Percentiles rank a stretch among this genome's conserved stretches.
Conservation (phyloP, 2,113 vertebrate genomes). For the Phocoena phocoena region DNA sequence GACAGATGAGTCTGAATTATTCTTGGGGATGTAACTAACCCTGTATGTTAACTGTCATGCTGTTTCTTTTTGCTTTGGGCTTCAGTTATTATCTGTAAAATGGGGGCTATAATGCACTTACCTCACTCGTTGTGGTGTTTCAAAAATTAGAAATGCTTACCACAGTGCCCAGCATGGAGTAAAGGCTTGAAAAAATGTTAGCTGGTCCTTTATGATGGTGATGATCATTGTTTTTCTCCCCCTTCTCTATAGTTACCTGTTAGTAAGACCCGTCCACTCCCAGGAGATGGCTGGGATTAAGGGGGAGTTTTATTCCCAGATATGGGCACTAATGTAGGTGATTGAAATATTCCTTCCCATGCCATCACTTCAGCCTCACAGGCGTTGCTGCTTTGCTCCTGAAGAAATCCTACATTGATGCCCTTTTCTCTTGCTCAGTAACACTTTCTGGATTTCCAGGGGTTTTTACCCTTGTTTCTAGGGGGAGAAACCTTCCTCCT, state of each 20-base stretch:
- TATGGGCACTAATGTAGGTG: background rate
- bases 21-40: background rate
- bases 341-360: background rate
- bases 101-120: background rate
- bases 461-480: background rate
- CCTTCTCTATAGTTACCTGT: background rate
- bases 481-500: background rate
- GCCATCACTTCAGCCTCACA: background rate
- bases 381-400: background rate
- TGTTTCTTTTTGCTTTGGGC: background rate
- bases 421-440: background rate
- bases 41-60: background rate
- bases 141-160: background rate
- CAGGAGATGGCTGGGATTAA: no score
- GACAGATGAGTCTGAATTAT: background rate
- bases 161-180: background rate
- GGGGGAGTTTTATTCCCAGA: background rate
- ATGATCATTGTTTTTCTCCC: background rate
- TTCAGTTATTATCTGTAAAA: background rate
- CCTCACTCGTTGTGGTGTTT: background rate
- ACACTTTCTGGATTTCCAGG: background rate
- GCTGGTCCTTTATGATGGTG: background rate
- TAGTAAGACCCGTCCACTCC: background rate
- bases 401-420: background rate
- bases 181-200: background rate